Conservation (phyloP, 2,888 invertebrate genomes). For the Patella pellucida region DNA sequence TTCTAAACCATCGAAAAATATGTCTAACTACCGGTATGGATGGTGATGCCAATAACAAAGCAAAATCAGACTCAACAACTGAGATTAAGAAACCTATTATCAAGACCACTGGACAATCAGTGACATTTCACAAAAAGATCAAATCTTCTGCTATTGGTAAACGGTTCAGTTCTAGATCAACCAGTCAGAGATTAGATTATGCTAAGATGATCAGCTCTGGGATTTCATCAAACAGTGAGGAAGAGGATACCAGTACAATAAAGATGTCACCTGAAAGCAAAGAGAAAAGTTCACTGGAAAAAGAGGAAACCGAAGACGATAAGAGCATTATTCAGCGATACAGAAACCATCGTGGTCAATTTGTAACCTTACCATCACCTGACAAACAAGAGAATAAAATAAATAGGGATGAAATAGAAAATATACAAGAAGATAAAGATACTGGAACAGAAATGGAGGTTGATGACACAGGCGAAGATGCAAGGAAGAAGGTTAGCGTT, state of each 20-base stretch:
- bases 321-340: constrained; percentile 20
- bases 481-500: not conserved
- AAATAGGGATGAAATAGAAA: constrained; percentile 13
- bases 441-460: constrained; percentile 20
- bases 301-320: constrained; percentile 24
- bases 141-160: too few species aligned
- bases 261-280: not conserved
- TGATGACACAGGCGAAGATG: constrained; percentile 19
- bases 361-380: too few species aligned
- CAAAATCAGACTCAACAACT: too few species aligned
- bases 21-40: constrained; percentile 21
- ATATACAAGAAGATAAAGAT: constrained; percentile 16
- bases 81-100: too few species aligned
- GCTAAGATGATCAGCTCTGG: too few species aligned
- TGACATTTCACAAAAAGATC: too few species aligned
- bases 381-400: constrained; percentile 5
- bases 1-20: constrained; percentile 40
- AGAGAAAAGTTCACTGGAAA: constrained; percentile 10
- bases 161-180: too few species aligned
- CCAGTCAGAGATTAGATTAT: too few species aligned
- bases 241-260: not conserved
- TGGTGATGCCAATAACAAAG: not conserved
- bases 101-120: too few species aligned
- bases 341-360: too few species aligned
- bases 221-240: too few species aligned